These are phyloP conservation scores for Acanthosepion pharaonis DNA, from an alignment of 2,888 invertebrate species.

Conservation along the genomic window DNA sequence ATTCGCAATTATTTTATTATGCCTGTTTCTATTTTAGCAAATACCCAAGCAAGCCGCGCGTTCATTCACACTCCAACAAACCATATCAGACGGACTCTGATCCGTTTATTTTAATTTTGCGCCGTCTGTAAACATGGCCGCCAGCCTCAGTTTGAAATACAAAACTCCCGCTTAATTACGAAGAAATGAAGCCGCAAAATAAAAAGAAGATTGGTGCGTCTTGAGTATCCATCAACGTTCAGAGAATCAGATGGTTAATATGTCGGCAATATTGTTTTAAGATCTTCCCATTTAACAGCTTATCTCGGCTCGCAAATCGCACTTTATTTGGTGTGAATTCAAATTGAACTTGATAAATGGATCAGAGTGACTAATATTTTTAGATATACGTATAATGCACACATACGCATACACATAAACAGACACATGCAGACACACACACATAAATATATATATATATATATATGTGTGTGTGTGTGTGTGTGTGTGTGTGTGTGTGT, in stretches of 20 bases:
- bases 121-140: not conserved
- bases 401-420: not conserved
- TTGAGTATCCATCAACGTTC: not conserved
- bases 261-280: not conserved
- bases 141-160: slow-evolving; percentile 12
- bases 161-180: not conserved
- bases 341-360: not conserved
- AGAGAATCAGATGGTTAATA: not conserved
- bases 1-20: slow-evolving; percentile 20
- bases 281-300: not conserved
- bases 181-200: not conserved
- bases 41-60: not conserved
- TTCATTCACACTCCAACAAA: slow-evolving; percentile 21
- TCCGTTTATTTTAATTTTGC: not conserved
- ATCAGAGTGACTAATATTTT: not conserved
- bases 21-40: not conserved
- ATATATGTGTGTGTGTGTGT: too few relatives aligned
- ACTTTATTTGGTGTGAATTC: not conserved
- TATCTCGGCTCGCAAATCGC: not conserved
- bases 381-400: not conserved
- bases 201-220: not conserved
- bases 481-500: too few relatives aligned
- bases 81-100: slow-evolving; percentile 14
- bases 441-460: not conserved
- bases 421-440: not conserved